A percentile compares a stretch with the other conserved stretches of the same genome.
These are phyloP conservation scores for Ramphastos sulfuratus DNA, from an alignment of 2,113 vertebrate genomes.

Conservation along the genomic window DNA sequence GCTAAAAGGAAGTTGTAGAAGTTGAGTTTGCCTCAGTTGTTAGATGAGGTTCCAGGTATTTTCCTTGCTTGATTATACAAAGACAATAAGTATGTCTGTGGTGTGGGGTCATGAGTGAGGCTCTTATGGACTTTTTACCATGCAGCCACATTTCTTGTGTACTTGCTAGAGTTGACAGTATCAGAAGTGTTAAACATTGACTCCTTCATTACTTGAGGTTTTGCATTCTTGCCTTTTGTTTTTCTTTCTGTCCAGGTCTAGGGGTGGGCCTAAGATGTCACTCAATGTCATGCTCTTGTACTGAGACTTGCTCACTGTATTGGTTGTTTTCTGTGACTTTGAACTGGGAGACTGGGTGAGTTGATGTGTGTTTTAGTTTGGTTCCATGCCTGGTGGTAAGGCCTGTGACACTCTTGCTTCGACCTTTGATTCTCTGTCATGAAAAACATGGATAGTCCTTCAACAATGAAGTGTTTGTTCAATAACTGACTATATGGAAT, in stretches of 20 bases:
- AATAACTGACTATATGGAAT: not conserved
- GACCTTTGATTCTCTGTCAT: not conserved
- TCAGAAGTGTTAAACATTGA: not conserved
- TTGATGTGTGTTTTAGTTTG: not conserved
- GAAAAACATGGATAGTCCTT: not conserved
- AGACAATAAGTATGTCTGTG: not conserved
- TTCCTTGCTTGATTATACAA: too few species aligned
- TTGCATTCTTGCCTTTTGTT: too few species aligned
- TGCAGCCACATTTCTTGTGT: not conserved
- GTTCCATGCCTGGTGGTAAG: not conserved
- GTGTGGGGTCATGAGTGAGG: too few species aligned
- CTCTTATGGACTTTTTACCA: not conserved
- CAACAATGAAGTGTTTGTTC: not conserved
- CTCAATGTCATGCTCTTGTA: not conserved
- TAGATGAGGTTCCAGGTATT: too few species aligned
- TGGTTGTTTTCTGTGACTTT: not conserved
- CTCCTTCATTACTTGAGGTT: not conserved
- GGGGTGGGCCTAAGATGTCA: not conserved
- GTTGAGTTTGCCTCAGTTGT: too few species aligned
- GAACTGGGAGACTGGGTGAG: too few species aligned
- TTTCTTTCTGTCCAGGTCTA: not conserved
- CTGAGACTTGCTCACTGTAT: not conserved
- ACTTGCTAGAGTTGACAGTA: rapidly evolving
- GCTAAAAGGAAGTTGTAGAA: too few species aligned
- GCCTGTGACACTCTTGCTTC: not conserved